Conservation (phyloP, 2,888 invertebrate genomes). For the Cantharis rustica region DNA sequence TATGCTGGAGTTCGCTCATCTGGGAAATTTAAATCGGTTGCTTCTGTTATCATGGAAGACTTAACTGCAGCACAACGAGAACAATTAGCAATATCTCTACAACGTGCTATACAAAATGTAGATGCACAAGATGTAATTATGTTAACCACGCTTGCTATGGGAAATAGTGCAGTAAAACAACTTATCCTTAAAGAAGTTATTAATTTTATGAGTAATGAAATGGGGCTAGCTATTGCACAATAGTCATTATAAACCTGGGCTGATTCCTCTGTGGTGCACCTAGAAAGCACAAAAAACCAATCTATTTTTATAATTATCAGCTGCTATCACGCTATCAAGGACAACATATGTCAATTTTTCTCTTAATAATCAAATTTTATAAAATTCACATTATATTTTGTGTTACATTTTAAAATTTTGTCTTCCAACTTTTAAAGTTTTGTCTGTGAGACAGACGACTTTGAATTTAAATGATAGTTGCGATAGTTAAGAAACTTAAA, state of each 20-base stretch:
- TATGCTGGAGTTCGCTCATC: conserved; percentile 39
- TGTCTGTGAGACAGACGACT: too few relatives aligned
- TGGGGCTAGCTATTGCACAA: conserved; percentile 30
- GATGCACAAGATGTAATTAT: conserved; percentile 40
- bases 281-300: background rate
- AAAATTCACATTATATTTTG: background rate
- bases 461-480: too few relatives aligned
- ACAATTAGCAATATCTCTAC: conserved; percentile 38
- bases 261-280: background rate
- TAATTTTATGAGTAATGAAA: conserved; percentile 42
- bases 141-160: conserved; percentile 38
- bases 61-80: conserved; percentile 45
- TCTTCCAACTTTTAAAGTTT: background rate
- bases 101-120: conserved; percentile 36
- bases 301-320: background rate
- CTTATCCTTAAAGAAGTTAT: conserved; percentile 36
- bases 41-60: conserved; percentile 44
- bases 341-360: background rate
- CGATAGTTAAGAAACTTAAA: too few relatives aligned
- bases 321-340: background rate
- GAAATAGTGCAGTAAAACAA: conserved; percentile 35
- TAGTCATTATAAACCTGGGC: background rate
- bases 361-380: background rate
- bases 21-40: conserved; percentile 49
- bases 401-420: background rate